Evolutionary conservation across 2,797 vertebrate species (phyloP).

Genomic region (Pangasius djambal): DNA sequence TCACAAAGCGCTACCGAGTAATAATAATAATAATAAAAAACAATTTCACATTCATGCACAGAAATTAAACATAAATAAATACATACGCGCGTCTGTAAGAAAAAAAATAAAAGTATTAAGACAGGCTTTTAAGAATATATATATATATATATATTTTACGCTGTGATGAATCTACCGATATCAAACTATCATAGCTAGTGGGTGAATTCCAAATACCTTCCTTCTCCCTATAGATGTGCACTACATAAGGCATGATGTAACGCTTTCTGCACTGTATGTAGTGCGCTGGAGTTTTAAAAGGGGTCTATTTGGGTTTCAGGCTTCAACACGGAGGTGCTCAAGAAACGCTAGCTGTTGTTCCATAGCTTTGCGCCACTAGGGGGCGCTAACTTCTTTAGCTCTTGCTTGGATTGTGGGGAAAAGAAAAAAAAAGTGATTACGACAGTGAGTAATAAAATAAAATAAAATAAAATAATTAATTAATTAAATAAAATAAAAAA

Average conservation of each 20-base stretch:
- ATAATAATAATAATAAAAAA: no score
- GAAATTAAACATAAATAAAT: not conserved
- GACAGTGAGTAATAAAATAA: not conserved
- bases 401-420: not conserved
- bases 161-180: slow-evolving; percentile 20
- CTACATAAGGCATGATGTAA: not conserved
- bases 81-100: not conserved
- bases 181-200: not conserved
- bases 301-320: not conserved
- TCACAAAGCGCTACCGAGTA: no score
- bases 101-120: not conserved
- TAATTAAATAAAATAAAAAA: not conserved
- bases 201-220: not conserved
- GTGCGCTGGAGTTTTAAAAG: not conserved
- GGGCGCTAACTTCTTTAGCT: slow-evolving; percentile 37
- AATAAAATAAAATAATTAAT: no score
- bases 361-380: slow-evolving; percentile 44
- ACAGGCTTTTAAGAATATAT: not conserved
- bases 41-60: not conserved
- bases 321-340: not conserved
- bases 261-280: not conserved
- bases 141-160: not conserved
- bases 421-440: not conserved
- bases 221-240: not conserved
- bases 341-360: not conserved